Evolutionary conservation across 2,888 invertebrate genomes (phyloP).

Genomic region (Drosophila lutescens): DNA sequence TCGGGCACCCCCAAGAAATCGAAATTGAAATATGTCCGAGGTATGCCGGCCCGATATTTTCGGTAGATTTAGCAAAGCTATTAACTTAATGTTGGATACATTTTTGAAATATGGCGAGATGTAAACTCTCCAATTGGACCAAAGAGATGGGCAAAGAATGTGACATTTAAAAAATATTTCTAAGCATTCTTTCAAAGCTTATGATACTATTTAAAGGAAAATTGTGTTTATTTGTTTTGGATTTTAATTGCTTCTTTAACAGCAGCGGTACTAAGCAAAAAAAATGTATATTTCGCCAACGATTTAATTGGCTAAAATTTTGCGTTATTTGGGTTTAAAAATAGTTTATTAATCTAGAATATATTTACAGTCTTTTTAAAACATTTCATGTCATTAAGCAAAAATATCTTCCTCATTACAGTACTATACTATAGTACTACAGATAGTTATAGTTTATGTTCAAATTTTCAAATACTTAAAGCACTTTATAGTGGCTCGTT

Average conservation of each 20-base stretch:
- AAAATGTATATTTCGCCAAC: too few species aligned
- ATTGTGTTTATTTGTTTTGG: not conserved
- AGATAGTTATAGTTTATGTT: not conserved
- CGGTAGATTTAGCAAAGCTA: conserved; percentile 35
- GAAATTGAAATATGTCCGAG: conserved; percentile 30
- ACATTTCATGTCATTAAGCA: too few species aligned
- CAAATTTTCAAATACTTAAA: not conserved
- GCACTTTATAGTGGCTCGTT: conserved; percentile 1
- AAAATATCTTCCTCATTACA: too few species aligned
- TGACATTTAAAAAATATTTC: not conserved
- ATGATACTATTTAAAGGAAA: not conserved
- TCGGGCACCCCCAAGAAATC: conserved; percentile 29
- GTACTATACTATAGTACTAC: too few species aligned
- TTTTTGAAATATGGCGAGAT: conserved; percentile 16
- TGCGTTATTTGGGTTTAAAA: too few species aligned
- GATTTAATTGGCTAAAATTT: too few species aligned
- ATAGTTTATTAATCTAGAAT: too few species aligned
- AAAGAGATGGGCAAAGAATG: not conserved
- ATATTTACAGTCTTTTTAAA: too few species aligned
- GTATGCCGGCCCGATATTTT: conserved; percentile 22
- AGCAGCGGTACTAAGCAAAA: too few species aligned
- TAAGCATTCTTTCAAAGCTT: not conserved
- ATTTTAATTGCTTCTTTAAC: not conserved
- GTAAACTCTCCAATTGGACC: not conserved
- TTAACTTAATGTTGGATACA: conserved; percentile 29